Conservation (phyloP, 2,888 invertebrate species). For the Digitonthophagus gazella region DNA sequence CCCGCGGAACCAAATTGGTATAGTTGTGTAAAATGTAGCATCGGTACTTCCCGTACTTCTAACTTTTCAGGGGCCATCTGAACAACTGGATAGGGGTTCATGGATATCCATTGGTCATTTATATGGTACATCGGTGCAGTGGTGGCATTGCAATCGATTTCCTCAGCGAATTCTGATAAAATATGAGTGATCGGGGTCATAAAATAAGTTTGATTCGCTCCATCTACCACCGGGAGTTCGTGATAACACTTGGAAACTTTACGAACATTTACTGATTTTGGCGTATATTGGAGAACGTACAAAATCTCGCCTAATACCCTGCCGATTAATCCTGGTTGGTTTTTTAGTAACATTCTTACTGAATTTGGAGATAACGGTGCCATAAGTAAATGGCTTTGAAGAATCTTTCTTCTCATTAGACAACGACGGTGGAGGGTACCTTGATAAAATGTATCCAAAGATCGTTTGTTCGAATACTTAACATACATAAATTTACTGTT, state of each 20-base stretch:
- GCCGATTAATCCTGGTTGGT: slow-evolving; percentile 36
- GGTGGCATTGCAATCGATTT: slow-evolving; percentile 29
- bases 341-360: slow-evolving; percentile 35
- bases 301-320: slow-evolving; percentile 36
- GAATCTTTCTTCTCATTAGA: slow-evolving; percentile 34
- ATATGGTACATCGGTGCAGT: slow-evolving; percentile 30
- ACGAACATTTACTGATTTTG: slow-evolving; percentile 30
- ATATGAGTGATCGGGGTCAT: slow-evolving; percentile 33
- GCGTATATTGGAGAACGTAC: slow-evolving; percentile 37
- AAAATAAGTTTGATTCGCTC: slow-evolving; percentile 31
- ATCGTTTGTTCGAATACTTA: neutral
- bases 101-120: slow-evolving; percentile 24
- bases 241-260: slow-evolving; percentile 32
- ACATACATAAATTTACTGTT: slow-evolving; percentile 6
- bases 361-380: slow-evolving; percentile 34
- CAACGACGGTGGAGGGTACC: slow-evolving; percentile 28
- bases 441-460: neutral
- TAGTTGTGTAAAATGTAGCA: neutral
- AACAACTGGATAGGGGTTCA: neutral
- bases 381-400: slow-evolving; percentile 34
- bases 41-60: neutral
- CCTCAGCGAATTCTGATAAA: slow-evolving; percentile 26
- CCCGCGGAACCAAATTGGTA: neutral
- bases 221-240: slow-evolving; percentile 33
- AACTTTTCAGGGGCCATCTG: neutral